phyloP scores from a whole-genome alignment of 2,888 invertebrate genomes.

The Celastrina argiolus region DNA sequence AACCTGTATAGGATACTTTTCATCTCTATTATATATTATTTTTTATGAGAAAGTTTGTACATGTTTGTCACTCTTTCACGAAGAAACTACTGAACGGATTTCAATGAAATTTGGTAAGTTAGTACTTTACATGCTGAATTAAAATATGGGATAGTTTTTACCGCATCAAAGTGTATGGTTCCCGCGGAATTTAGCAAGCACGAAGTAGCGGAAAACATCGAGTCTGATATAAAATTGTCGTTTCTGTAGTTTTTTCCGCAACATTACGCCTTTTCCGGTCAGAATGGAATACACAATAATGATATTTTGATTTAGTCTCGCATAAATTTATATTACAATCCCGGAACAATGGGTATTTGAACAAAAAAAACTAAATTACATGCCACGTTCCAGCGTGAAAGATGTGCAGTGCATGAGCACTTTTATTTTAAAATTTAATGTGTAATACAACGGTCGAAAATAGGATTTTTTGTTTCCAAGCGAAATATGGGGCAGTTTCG shows the following conservation, averaged over 20 bases:
- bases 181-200: no score
- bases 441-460: constrained; percentile 29
- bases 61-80: no score
- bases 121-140: no score
- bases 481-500: constrained; percentile 4
- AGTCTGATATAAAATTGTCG: not conserved
- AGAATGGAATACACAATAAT: constrained; percentile 1
- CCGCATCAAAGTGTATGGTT: no score
- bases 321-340: constrained; percentile 19
- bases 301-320: constrained; percentile 16
- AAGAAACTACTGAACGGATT: no score
- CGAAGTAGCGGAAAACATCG: no score
- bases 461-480: constrained; percentile 26
- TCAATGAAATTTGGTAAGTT: no score
- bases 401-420: constrained; percentile 30
- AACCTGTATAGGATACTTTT: no score
- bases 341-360: constrained; percentile 25
- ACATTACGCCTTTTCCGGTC: not conserved
- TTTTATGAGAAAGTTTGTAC: no score
- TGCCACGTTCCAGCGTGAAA: constrained; percentile 31
- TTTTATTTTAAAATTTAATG: constrained; percentile 33
- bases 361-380: constrained; percentile 31
- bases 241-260: not conserved
- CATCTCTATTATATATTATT: no score
- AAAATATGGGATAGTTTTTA: no score